Base-by-base conservation (phyloP, 1,140 invertebrate species). In the Drosophila asahinai region DNA sequence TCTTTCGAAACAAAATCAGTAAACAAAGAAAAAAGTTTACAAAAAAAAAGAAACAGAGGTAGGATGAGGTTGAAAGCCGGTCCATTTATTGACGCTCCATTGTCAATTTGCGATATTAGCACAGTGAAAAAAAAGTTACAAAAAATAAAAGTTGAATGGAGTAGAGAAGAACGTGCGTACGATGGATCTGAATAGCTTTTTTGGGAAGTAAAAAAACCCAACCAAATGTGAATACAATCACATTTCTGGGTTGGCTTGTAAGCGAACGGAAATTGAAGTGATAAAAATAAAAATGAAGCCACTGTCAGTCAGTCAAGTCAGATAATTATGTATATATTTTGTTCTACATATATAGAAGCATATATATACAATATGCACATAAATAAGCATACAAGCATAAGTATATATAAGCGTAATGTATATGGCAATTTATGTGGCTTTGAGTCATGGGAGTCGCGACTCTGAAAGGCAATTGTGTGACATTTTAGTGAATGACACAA, bases 71-170 rank as follows among this genome's bases (percentile, higher is more conserved):
- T 65, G 67, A 12, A 59, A 82, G 74, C 81, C 76, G 71, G 81
- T 83, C 71, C 65, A 80, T 71, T 83, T 76, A 55, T 77, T 83
- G 82, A 74, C 78, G 82, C 43, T 64, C 62, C 43, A 86, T 86
- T 86, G 82, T 86, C 78, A 86, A 86, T 86, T 86, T 86, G 78
- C 48, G 67, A 84, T 84, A 78, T 84, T 84, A 78, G 67, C 81
- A 84, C 42, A 38, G 12, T 3, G 42, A 38, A 59, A 55, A 22
- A 54, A 36, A 54, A 15, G 11, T 33, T 3, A 52, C 27, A 48
- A 48, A 22, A 61, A 51, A 27, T 38, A 43, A 43, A 47, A 30
- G 9, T 70, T 55, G 67, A 86, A 81, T 74, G 60, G 40, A 78
- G 68, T 15, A 38, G 38, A 55, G 6, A 27, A 66, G 48, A 71